Percentiles rank a stretch among this genome's conserved stretches.
These are phyloP conservation scores for Amblyopsis rosae DNA, from an alignment of 2,113 vertebrate genomes.

Conservation along the genomic window DNA sequence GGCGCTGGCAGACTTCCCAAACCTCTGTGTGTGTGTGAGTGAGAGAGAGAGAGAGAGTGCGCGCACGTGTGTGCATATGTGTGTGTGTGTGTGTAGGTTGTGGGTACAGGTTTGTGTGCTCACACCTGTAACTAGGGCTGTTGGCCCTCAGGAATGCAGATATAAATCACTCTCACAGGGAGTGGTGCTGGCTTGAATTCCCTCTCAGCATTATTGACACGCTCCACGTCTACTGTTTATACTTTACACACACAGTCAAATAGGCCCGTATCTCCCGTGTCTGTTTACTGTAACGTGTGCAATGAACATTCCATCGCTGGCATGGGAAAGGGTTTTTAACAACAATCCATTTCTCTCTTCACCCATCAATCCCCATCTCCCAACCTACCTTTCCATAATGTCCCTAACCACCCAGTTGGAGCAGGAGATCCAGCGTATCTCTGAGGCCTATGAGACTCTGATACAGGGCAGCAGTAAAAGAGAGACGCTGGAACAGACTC, in stretches of 20 bases:
- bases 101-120: slow-evolving; percentile 4
- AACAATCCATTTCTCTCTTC: slow-evolving; percentile 21
- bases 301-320: slow-evolving; percentile 48
- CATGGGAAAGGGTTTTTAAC: not conserved
- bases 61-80: slow-evolving; percentile 13
- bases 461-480: slow-evolving; percentile 91
- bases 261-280: slow-evolving; percentile 40
- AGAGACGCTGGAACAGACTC: slow-evolving; percentile 92
- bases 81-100: slow-evolving; percentile 24
- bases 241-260: slow-evolving; percentile 30
- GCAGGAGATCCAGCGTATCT: slow-evolving; percentile 93
- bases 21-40: slow-evolving; percentile 33
- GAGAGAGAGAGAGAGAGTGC: no score
- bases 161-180: slow-evolving; percentile 74
- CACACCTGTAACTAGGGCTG: slow-evolving; percentile 67
- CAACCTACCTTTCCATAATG: not conserved
- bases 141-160: slow-evolving; percentile 73
- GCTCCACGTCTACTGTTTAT: slow-evolving; percentile 11
- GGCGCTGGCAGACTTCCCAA: slow-evolving; percentile 59
- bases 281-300: slow-evolving; percentile 46
- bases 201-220: slow-evolving; percentile 54
- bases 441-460: slow-evolving; percentile 92
- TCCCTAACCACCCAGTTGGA: slow-evolving; percentile 81
- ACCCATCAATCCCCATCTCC: slow-evolving; percentile 2
- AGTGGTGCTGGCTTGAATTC: slow-evolving; percentile 70